Evolutionary conservation across 2,113 vertebrate genomes (phyloP).

Genomic region (Rana temporaria): DNA sequence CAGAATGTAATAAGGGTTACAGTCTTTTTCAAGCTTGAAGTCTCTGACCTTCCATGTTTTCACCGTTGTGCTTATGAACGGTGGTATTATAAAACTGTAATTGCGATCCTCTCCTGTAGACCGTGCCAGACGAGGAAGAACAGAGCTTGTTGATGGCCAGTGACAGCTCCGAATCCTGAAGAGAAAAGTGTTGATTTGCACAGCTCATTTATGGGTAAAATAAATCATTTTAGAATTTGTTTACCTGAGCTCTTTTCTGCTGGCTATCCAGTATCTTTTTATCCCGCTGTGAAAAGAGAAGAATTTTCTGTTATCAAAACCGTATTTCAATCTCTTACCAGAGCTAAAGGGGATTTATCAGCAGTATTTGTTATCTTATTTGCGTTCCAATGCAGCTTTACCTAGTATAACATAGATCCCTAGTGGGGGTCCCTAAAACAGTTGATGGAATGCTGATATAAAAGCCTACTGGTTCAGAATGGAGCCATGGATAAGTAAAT

Average conservation of each 20-base stretch:
- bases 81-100: background rate
- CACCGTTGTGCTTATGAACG: no score
- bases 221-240: background rate
- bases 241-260: background rate
- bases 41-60: no score
- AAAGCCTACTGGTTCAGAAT: no score
- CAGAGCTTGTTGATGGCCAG: background rate
- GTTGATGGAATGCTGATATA: no score
- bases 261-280: background rate
- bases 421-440: no score
- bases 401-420: background rate
- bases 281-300: background rate
- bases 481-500: no score
- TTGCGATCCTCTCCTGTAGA: background rate
- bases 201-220: background rate
- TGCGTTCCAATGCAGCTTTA: background rate
- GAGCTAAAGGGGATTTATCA: no score
- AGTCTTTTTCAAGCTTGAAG: no score
- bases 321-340: background rate
- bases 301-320: background rate
- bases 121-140: background rate
- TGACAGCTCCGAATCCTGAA: background rate
- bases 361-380: no score
- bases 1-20: no score
- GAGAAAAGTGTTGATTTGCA: slow-evolving; percentile 7